These are phyloP conservation scores for Bombus confusus DNA, from an alignment of 1,140 invertebrate species.

Conservation along the genomic window DNA sequence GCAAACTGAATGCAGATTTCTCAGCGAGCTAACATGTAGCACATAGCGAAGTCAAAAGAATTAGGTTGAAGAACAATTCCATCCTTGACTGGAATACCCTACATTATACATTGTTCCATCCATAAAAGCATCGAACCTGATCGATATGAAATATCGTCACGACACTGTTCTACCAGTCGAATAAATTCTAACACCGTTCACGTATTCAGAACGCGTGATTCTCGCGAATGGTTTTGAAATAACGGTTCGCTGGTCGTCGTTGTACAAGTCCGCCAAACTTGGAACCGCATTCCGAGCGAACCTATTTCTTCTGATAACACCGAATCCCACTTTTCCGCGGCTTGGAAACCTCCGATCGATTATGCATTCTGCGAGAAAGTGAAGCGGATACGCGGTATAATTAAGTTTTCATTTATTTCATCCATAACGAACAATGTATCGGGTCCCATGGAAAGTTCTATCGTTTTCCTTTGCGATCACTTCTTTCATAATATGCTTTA, in stretches of 20 bases:
- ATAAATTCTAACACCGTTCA: conserved; percentile 52
- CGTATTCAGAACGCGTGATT: conserved; percentile 58
- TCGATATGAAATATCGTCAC: conserved; percentile 35
- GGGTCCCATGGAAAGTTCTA: background rate
- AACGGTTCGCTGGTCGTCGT: conserved; percentile 44
- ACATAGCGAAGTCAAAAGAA: background rate
- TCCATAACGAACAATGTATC: background rate
- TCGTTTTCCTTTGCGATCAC: background rate
- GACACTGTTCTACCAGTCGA: background rate
- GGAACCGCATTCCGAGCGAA: conserved; percentile 7
- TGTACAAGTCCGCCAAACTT: background rate
- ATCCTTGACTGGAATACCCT: no score
- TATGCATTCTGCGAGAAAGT: conserved; percentile 49
- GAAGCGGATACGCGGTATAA: conserved; percentile 18
- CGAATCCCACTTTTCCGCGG: background rate
- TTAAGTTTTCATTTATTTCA: background rate
- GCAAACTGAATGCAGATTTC: no score
- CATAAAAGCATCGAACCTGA: conserved; percentile 2
- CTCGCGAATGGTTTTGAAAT: conserved; percentile 43
- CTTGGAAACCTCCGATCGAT: conserved; percentile 27
- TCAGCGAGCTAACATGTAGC: background rate
- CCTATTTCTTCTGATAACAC: conserved; percentile 35
- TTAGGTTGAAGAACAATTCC: background rate
- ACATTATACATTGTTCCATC: background rate
- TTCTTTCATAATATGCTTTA: background rate